These are phyloP conservation scores for Torymus tubicola DNA, from an alignment of 2,888 invertebrate species.

Conservation along the genomic window DNA sequence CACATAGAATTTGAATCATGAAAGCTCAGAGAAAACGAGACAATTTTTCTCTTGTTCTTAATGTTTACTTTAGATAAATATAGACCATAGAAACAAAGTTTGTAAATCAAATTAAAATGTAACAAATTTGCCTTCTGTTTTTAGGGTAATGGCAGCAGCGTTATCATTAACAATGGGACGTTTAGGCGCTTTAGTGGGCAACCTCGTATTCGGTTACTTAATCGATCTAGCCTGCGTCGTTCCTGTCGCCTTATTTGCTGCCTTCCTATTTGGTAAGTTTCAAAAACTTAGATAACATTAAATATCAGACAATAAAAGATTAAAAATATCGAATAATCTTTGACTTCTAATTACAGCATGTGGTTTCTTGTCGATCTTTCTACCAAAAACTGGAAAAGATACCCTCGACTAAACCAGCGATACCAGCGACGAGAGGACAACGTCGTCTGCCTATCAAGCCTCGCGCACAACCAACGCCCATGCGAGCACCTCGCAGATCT, in stretches of 20 bases:
- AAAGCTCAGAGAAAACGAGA: too few species aligned
- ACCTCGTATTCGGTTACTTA: conserved; percentile 86
- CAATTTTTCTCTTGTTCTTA: too few species aligned
- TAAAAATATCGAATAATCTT: conserved; percentile 25
- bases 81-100: too few species aligned
- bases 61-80: too few species aligned
- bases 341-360: conserved; percentile 79
- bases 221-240: conserved; percentile 88
- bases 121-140: conserved; percentile 47
- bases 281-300: too few species aligned
- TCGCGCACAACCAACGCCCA: neutral
- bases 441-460: too few species aligned
- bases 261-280: conserved; percentile 85
- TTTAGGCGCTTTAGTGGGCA: conserved; percentile 86
- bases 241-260: conserved; percentile 85
- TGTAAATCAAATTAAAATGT: neutral
- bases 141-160: conserved; percentile 90
- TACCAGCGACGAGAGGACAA: too few species aligned
- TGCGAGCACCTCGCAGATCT: conserved; percentile 16
- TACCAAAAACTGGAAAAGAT: conserved; percentile 86
- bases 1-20: too few species aligned
- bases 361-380: conserved; percentile 84
- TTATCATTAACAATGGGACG: conserved; percentile 87
- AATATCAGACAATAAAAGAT: neutral
- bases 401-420: conserved; percentile 80